Base-by-base conservation (phyloP, 2,888 invertebrate species). In the Prosapia bicincta region DNA sequence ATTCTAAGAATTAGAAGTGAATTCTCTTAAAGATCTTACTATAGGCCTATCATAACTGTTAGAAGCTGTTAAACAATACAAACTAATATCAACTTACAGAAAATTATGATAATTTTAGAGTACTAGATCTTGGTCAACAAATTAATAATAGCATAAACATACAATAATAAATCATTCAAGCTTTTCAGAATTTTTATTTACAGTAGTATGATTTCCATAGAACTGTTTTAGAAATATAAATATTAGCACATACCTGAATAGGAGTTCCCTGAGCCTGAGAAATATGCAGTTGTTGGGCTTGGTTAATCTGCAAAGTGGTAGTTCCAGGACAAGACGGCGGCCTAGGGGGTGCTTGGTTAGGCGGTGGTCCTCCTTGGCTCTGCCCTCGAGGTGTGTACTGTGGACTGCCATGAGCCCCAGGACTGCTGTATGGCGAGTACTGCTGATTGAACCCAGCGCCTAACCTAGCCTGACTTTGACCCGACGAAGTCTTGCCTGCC, bases 201-300 rank as follows among this genome's bases (percentile, higher is more conserved):
- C n/a, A n/a, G n/a, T n/a, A n/a, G n/a, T n/a, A n/a, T n/a, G n/a
- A n/a, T n/a, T n/a, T n/a, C n/a, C n/a, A n/a, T n/a, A n/a, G n/a
- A n/a, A n/a, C n/a, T n/a, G n/a, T n/a, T n/a, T n/a, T n/a, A n/a
- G n/a, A n/a, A n/a, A n/a, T n/a, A n/a, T n/a, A n/a, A n/a, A n/a
- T n/a, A n/a, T n/a, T n/a, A n/a, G n/a, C n/a, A n/a, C n/a, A n/a
- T 54, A 94, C 94, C 90, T 95, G 94, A 81, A 95, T 90, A 82
- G 92, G 92, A 84, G 93, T 93, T 79, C 85, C 88, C 72, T 85
- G 86, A 65, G 90, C 90, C 70, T 93, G 92, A 83, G 89, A 90
- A 81, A 96, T 93, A 85, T 96, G 95, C 84, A 96, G 86, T 84
- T 95, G 95, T 84, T 95, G 95, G 75, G 94, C 93, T 85, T 95